Percentiles rank a stretch among this genome's conserved stretches.
phyloP scores from a whole-genome alignment of 2,797 vertebrate species.

The Enteromius afrohamiltoni region DNA sequence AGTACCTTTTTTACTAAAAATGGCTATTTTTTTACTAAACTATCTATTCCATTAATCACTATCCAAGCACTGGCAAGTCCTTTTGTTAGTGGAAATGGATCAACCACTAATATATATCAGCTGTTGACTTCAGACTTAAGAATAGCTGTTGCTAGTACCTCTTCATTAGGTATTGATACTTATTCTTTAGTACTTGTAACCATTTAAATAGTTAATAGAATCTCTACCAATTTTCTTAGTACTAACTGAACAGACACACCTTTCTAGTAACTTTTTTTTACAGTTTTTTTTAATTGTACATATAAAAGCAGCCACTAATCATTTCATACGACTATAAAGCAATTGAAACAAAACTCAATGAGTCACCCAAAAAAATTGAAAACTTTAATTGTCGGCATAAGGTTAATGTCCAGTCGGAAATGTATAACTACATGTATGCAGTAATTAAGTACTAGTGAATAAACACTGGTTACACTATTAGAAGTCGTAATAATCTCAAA shows the following conservation, averaged over 20 bases:
- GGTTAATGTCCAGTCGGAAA: neutral
- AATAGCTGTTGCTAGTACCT: neutral
- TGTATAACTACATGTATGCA: neutral
- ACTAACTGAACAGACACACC: neutral
- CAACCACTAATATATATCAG: neutral
- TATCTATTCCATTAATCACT: neutral
- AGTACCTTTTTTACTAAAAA: neutral
- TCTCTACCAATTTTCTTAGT: neutral
- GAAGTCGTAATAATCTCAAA: neutral
- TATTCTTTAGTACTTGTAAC: neutral
- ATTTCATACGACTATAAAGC: neutral
- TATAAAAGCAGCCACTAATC: neutral
- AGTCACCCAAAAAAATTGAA: neutral
- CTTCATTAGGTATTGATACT: neutral
- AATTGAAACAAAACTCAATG: neutral
- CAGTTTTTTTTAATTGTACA: neutral
- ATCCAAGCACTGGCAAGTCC: neutral
- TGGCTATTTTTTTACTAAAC: neutral
- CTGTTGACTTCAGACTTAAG: neutral
- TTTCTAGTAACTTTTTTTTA: neutral
- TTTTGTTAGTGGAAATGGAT: neutral
- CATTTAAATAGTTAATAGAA: neutral
- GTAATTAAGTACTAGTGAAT: neutral
- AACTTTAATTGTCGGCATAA: neutral
- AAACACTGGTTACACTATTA: neutral